Conservation (phyloP, 1,140 invertebrate genomes). For the Drosophila fuyamai region DNA sequence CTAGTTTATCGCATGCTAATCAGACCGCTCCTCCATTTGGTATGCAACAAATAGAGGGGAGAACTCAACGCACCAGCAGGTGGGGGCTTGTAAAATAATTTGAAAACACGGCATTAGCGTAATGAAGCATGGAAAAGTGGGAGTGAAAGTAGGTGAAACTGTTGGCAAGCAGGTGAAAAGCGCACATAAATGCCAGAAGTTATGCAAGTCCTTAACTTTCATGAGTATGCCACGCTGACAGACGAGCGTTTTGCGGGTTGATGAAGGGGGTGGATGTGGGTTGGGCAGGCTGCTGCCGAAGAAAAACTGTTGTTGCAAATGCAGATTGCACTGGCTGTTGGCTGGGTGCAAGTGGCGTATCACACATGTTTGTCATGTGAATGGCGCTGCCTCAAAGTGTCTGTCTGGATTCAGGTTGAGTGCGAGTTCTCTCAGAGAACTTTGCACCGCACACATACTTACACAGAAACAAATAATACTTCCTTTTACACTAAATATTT, state of each 20-base stretch:
- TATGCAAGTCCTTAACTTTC: slow-evolving; percentile 82
- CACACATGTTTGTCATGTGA: slow-evolving; percentile 76
- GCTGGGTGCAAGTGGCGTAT: slow-evolving; percentile 73
- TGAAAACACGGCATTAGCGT: slow-evolving; percentile 82
- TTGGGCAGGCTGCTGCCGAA: slow-evolving; percentile 2
- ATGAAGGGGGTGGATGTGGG: not conserved
- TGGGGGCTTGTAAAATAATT: slow-evolving; percentile 70
- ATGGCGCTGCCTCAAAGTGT: slow-evolving; percentile 44
- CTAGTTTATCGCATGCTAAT: slow-evolving; percentile 63
- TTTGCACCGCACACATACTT: slow-evolving; percentile 16
- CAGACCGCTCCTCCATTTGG: slow-evolving; percentile 55
- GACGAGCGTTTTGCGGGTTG: slow-evolving; percentile 24
- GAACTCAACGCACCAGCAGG: slow-evolving; percentile 44
- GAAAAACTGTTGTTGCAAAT: slow-evolving; percentile 50
- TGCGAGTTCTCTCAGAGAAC: slow-evolving; percentile 31
- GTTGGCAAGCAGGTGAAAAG: slow-evolving; percentile 70
- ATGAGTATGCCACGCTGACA: slow-evolving; percentile 59
- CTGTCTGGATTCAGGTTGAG: slow-evolving; percentile 52
- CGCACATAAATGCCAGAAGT: slow-evolving; percentile 82
- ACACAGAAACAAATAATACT: slow-evolving; percentile 1
- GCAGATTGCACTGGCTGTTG: slow-evolving; percentile 52
- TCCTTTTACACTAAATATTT: not conserved
- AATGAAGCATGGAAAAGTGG: slow-evolving; percentile 75
- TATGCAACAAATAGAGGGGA: slow-evolving; percentile 63
- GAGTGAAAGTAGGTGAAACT: slow-evolving; percentile 42